Conservation (phyloP, 2,888 invertebrate species). For the Rutpela maculata region DNA sequence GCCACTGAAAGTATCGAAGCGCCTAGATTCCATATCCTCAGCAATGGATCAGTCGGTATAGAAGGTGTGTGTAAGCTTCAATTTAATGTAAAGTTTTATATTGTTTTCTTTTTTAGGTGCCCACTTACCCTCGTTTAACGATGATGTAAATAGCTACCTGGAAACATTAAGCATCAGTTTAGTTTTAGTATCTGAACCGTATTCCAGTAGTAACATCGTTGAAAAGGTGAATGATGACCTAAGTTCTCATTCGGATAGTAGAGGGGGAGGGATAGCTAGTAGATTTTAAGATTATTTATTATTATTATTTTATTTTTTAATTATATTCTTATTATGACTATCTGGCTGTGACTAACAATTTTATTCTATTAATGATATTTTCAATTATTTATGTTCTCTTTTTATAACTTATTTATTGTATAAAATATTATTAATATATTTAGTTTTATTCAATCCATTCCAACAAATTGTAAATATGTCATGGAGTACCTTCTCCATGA, state of each 20-base stretch:
- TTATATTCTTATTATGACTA: background rate
- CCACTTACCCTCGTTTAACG: conserved; percentile 68
- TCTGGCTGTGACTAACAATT: conserved; percentile 37
- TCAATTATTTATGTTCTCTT: background rate
- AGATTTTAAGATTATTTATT: conserved; percentile 77
- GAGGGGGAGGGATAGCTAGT: conserved; percentile 83
- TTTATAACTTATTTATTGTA: conserved; percentile 16
- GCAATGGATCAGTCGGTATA: conserved; percentile 69
- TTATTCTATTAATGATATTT: conserved; percentile 2
- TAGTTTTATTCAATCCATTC: too few relatives aligned
- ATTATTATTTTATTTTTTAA: background rate
- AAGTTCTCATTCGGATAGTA: conserved; percentile 83
- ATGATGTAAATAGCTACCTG: conserved; percentile 66
- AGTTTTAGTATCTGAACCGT: conserved; percentile 71
- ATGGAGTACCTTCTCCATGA: too few relatives aligned
- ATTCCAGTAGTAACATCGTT: conserved; percentile 81
- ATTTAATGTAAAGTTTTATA: background rate
- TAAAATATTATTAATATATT: background rate
- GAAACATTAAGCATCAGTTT: conserved; percentile 62
- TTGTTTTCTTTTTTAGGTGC: conserved; percentile 62
- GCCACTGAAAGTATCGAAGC: conserved; percentile 74
- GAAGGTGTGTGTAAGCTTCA: conserved; percentile 67
- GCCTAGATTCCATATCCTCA: conserved; percentile 73
- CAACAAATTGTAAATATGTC: too few relatives aligned
- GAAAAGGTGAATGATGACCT: conserved; percentile 80